These are phyloP conservation scores for Ceratosolen fusciceps DNA, from an alignment of 1,140 invertebrate species.

Conservation along the genomic window DNA sequence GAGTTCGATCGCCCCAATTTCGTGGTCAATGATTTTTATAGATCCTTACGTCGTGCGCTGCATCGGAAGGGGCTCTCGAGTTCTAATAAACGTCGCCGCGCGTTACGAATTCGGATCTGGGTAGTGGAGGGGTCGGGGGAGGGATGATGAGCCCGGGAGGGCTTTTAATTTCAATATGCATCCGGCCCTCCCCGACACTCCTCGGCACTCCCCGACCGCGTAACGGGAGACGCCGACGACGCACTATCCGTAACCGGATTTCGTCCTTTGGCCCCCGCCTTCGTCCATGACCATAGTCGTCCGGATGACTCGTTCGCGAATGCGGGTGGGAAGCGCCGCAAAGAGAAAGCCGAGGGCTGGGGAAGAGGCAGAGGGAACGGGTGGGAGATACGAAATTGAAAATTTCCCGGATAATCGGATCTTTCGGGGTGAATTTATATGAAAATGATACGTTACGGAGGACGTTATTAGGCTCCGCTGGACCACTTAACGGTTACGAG, in stretches of 20 bases:
- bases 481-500: slow-evolving; percentile 29
- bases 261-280: background rate
- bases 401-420: slow-evolving; percentile 38
- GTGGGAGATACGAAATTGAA: background rate
- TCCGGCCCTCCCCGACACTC: background rate
- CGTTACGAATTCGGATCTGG: too few relatives aligned
- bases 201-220: background rate
- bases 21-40: too few relatives aligned
- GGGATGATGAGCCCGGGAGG: slow-evolving; percentile 13
- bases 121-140: too few relatives aligned
- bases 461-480: background rate
- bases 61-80: slow-evolving; percentile 12
- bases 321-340: background rate
- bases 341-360: background rate
- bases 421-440: slow-evolving; percentile 45
- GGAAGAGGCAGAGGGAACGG: slow-evolving; percentile 6
- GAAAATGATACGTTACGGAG: slow-evolving; percentile 46
- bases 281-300: background rate
- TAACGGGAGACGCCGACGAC: slow-evolving; percentile 25
- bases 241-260: slow-evolving; percentile 35
- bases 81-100: too few relatives aligned
- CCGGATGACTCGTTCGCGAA: too few relatives aligned
- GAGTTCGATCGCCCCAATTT: too few relatives aligned
- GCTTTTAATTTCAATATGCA: slow-evolving; percentile 46
- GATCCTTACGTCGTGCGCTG: slow-evolving; percentile 18